Conservation (phyloP, 2,888 invertebrate species). For the Unio pictorum region DNA sequence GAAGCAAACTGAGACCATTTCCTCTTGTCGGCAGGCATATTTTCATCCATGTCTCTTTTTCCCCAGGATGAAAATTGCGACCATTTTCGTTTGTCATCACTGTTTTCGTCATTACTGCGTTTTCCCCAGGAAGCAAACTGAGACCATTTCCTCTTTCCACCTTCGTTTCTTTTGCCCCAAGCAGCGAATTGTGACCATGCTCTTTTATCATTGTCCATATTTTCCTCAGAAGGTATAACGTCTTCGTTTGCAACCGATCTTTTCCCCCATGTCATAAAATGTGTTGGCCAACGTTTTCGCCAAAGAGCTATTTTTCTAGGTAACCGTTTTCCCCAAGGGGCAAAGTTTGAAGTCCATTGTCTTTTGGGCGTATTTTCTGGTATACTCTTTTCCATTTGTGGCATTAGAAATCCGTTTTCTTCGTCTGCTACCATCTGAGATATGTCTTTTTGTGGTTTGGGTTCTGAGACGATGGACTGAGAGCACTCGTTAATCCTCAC, state of each 20-base stretch:
- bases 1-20: slow-evolving; percentile 25
- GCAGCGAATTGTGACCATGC: slow-evolving; percentile 26
- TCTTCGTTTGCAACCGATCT: too few relatives aligned
- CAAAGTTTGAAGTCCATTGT: slow-evolving; percentile 23
- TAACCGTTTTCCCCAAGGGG: slow-evolving; percentile 25
- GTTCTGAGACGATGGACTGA: too few relatives aligned
- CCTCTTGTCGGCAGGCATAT: slow-evolving; percentile 10
- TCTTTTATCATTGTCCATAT: slow-evolving; percentile 13
- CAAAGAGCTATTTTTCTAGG: too few relatives aligned
- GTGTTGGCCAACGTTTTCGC: too few relatives aligned
- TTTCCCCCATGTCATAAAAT: too few relatives aligned
- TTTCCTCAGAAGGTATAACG: not conserved
- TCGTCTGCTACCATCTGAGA: too few relatives aligned
- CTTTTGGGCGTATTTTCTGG: not conserved
- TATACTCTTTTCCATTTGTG: too few relatives aligned
- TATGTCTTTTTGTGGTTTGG: too few relatives aligned
- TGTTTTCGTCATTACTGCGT: slow-evolving; percentile 15
- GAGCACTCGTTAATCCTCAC: too few relatives aligned
- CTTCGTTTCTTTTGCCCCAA: slow-evolving; percentile 26
- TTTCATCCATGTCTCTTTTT: slow-evolving; percentile 10
- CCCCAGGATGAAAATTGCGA: slow-evolving; percentile 15
- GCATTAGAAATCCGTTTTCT: too few relatives aligned
- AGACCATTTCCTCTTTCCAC: slow-evolving; percentile 22
- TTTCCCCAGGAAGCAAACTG: slow-evolving; percentile 31
- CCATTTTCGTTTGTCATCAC: slow-evolving; percentile 20